These are phyloP conservation scores for Brachionus koreanus DNA, from an alignment of 1,140 invertebrate species.

Conservation along the genomic window DNA sequence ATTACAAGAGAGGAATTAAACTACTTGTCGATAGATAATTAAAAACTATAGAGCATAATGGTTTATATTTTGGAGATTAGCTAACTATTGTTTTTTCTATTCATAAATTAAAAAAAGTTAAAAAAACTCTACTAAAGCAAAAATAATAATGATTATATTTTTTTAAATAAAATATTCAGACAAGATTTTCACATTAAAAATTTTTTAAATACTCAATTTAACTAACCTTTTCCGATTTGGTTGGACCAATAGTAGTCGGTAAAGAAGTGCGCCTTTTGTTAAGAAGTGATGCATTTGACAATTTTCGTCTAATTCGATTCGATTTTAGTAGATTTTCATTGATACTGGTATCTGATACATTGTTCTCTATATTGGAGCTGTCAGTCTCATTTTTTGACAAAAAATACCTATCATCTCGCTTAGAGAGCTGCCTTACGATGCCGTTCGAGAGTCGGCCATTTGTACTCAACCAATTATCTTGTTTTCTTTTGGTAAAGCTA, in stretches of 20 bases:
- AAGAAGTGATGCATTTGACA: not conserved
- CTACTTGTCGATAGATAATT: too few relatives aligned
- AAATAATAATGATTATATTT: too few relatives aligned
- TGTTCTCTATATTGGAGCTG: conserved; percentile 18
- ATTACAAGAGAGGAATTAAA: too few relatives aligned
- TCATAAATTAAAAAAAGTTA: too few relatives aligned
- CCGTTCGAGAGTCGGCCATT: not conserved
- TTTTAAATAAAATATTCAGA: too few relatives aligned
- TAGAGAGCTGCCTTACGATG: not conserved
- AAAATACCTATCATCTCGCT: not conserved
- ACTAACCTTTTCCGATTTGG: conserved; percentile 5
- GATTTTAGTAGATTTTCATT: conserved; percentile 25
- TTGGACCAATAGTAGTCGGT: not conserved
- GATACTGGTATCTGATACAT: conserved; percentile 1
- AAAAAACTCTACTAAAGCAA: too few relatives aligned
- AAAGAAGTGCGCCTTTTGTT: conserved; percentile 19
- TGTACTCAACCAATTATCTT: not conserved
- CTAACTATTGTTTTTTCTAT: too few relatives aligned
- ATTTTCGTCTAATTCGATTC: not conserved
- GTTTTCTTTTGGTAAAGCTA: not conserved
- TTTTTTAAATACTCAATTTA: too few relatives aligned
- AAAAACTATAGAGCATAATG: too few relatives aligned
- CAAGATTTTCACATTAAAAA: too few relatives aligned
- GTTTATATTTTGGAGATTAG: too few relatives aligned
- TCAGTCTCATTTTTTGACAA: not conserved